These are phyloP conservation scores for Lepilemur ruficaudatus DNA, from an alignment of 2,797 vertebrate species.

Conservation along the genomic window DNA sequence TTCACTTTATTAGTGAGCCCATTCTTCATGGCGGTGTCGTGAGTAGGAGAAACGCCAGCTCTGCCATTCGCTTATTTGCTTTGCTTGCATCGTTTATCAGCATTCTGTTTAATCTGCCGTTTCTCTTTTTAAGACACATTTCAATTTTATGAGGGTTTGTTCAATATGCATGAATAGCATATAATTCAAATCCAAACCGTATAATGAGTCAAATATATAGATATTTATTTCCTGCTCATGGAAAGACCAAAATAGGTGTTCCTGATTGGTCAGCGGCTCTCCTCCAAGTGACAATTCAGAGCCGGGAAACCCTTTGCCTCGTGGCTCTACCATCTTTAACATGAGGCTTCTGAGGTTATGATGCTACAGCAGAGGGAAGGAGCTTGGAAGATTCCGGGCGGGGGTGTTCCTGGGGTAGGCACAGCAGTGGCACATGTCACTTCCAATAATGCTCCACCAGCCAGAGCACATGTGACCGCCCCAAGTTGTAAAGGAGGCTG, in stretches of 20 bases:
- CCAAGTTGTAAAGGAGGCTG: not conserved
- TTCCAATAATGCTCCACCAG: not conserved
- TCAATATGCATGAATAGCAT: not conserved
- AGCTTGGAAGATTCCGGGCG: not conserved
- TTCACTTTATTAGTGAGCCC: not conserved
- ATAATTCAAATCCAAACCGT: not conserved
- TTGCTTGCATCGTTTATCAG: not conserved
- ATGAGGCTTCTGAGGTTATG: not conserved
- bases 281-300: not conserved
- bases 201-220: not conserved
- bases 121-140: slow-evolving; percentile 29
- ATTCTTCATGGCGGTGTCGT: not conserved
- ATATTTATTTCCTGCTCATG: not conserved
- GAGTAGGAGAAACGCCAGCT: not conserved
- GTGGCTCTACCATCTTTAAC: not conserved
- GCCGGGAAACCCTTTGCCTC: not conserved
- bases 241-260: not conserved
- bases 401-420: no score
- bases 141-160: not conserved
- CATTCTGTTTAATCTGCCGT: not conserved
- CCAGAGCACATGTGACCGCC: not conserved
- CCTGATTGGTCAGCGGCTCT: not conserved
- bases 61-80: not conserved
- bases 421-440: rapidly evolving
- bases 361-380: not conserved